phyloP scores from a whole-genome alignment of 2,113 vertebrate genomes.

The Macrotus californicus region DNA sequence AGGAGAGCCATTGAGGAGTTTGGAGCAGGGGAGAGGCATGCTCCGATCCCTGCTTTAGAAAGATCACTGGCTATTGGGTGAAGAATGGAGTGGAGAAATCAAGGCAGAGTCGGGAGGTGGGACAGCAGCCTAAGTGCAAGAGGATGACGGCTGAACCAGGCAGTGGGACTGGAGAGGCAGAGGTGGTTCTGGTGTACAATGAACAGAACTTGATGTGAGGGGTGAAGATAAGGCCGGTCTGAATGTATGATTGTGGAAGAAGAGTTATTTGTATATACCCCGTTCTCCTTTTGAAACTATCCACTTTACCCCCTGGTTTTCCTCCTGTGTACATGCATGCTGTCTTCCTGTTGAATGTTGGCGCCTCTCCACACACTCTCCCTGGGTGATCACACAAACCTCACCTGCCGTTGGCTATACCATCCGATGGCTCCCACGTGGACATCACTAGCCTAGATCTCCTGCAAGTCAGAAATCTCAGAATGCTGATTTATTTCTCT shows the following conservation, averaged over 20 bases:
- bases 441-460: background rate
- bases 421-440: background rate
- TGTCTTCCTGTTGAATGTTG: background rate
- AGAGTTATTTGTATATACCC: background rate
- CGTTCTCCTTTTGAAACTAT: background rate
- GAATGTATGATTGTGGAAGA: background rate
- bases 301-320: background rate
- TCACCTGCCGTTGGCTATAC: background rate
- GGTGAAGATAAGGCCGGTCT: background rate
- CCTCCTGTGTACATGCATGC: background rate
- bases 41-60: background rate
- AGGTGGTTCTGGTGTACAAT: background rate
- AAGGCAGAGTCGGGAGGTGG: background rate
- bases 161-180: background rate
- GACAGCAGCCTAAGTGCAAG: background rate
- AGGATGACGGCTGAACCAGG: background rate
- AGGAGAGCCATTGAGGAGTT: background rate
- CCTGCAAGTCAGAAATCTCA: background rate
- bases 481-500: conserved; percentile 57
- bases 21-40: background rate
- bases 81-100: background rate
- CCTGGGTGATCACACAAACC: background rate
- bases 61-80: background rate
- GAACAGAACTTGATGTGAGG: background rate
- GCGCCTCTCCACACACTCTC: background rate